phyloP scores from a whole-genome alignment of 2,888 invertebrate species.

The Drosophila flavopinicola region DNA sequence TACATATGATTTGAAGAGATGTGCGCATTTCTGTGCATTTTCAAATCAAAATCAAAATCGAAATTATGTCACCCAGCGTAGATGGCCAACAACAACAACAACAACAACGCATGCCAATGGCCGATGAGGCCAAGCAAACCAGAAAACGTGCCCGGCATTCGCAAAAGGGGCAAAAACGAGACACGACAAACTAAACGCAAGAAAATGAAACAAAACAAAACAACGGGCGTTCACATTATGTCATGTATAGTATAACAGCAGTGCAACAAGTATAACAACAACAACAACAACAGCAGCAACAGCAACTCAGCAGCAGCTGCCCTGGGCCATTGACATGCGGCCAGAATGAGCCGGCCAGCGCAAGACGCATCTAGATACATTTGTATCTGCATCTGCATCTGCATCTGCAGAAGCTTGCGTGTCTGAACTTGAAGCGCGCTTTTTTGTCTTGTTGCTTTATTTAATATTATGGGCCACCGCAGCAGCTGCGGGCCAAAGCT shows the following conservation, averaged over 20 bases:
- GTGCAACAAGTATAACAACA: slow-evolving; percentile 52
- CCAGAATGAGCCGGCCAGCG: slow-evolving; percentile 36
- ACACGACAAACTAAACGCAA: background rate
- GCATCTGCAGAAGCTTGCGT: slow-evolving; percentile 47
- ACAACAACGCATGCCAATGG: slow-evolving; percentile 50
- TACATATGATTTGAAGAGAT: slow-evolving; percentile 2
- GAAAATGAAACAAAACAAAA: slow-evolving; percentile 16
- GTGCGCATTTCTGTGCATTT: slow-evolving; percentile 23
- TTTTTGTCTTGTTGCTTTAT: slow-evolving; percentile 10
- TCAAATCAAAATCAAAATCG: too few species aligned
- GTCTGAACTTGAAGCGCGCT: slow-evolving; percentile 50
- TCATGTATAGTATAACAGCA: slow-evolving; percentile 50
- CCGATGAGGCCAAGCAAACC: slow-evolving; percentile 46
- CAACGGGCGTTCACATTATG: slow-evolving; percentile 53
- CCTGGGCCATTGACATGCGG: slow-evolving; percentile 59
- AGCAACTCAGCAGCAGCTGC: slow-evolving; percentile 15
- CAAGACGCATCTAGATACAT: slow-evolving; percentile 53
- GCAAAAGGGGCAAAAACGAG: slow-evolving; percentile 13
- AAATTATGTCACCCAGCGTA: slow-evolving; percentile 46
- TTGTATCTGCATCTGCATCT: slow-evolving; percentile 60
- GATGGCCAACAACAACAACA: slow-evolving; percentile 1
- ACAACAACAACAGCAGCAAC: slow-evolving; percentile 4
- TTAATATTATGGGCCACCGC: slow-evolving; percentile 33
- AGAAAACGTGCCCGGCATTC: slow-evolving; percentile 67
- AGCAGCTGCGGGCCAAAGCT: slow-evolving; percentile 39